Evolutionary conservation across 2,888 invertebrate species (phyloP).

Genomic region (Andrena camellia): DNA sequence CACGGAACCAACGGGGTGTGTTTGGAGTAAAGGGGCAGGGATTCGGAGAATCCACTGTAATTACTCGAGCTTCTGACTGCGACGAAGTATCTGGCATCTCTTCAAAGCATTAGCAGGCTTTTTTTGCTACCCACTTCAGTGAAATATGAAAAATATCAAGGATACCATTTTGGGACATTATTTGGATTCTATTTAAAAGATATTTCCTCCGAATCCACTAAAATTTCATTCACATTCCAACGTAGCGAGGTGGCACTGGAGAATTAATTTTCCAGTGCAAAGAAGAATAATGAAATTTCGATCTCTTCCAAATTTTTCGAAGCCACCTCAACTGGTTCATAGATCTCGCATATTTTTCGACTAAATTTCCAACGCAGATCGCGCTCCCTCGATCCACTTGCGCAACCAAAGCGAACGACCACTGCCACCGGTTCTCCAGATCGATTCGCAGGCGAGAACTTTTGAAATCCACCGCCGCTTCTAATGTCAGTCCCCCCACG

Average conservation of each 20-base stretch:
- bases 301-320: neutral
- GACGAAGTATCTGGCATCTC: neutral
- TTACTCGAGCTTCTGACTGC: neutral
- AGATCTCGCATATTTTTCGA: conserved; percentile 7
- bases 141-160: neutral
- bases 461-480: conserved; percentile 8
- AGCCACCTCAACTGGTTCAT: neutral
- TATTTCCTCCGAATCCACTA: conserved; percentile 1
- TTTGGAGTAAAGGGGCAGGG: neutral
- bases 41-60: conserved; percentile 3
- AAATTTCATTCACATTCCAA: no score
- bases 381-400: conserved; percentile 20
- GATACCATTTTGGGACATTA: neutral
- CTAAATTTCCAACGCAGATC: neutral
- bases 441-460: conserved; percentile 4
- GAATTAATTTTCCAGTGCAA: no score
- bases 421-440: conserved; percentile 20
- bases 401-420: conserved; percentile 28
- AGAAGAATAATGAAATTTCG: no score
- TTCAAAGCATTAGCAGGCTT: neutral
- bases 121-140: neutral
- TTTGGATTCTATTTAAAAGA: no score
- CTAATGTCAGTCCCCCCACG: neutral
- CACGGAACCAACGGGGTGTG: neutral
- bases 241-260: no score